Evolutionary conservation across 2,797 vertebrate genomes (phyloP), one percentile per base, ranked within the genome.

Genomic region (Sebastes taczanowskii): DNA sequence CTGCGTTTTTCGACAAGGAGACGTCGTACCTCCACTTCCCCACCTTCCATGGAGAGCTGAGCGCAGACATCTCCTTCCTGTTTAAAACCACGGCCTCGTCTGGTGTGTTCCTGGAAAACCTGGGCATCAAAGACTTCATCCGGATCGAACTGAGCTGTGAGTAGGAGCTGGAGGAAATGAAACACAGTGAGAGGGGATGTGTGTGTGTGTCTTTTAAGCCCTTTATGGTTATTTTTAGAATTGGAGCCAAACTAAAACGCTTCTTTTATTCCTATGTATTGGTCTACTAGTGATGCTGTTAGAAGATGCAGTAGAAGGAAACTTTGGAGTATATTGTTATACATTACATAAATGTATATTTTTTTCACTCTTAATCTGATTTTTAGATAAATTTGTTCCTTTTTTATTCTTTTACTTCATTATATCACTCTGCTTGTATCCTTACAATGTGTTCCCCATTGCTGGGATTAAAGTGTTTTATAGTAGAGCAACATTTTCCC

Each of bases 1-100:
- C 97, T 2, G 98, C 97, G 7, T 98, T 96, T 75, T 99, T 99
- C 84, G 96, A 97, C 86, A 97, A 97, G 22, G 96, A 98, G 87
- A 93, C 96, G 1, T 97, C 97, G 10, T 98, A 97, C 91, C 96
- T 98, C 66, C 96, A 97, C 84, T 98, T 98, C 53, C 96, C 97
- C 8, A 97, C 96, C 1, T 96, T 98, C 83, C 97, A 97, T 0
- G 96, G 93, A 0, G 97, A 98, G 89, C 95, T 97, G 93, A 98
- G 97, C 1, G 93, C 92, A 0, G 97, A 98, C 75, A 95, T 99
- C 90, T 97, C 97, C 81, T 97, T 99, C 92, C 97, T 97, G 91
- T 99, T 99, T 88, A 98, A 98, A 90, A 99, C 97, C 11, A 95
- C 94, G 0, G 94, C 95, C 0, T 42, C 94, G 1, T 96, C 97